These are phyloP conservation scores for Caenorhabditis becei DNA, from an alignment of 2,888 invertebrate species.

Conservation along the genomic window DNA sequence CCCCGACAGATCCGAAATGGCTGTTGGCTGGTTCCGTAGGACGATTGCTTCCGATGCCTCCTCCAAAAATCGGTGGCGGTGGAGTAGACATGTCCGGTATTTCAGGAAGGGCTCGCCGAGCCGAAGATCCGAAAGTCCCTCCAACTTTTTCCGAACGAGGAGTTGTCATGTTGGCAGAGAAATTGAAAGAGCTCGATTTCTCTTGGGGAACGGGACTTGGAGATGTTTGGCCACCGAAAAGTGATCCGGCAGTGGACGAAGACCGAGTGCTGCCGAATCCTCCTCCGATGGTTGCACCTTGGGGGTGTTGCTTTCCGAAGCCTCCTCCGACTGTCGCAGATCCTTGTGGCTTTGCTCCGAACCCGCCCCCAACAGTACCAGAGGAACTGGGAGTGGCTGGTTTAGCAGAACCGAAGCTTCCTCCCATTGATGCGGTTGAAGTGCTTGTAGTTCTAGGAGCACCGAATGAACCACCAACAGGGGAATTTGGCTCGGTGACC, in stretches of 20 bases:
- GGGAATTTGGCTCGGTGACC: not conserved
- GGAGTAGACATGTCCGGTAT: not conserved
- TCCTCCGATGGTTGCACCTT: not conserved
- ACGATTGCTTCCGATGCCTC: not conserved
- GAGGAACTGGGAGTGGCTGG: not conserved
- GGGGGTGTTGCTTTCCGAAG: not conserved
- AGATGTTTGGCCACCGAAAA: not conserved
- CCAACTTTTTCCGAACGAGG: not conserved
- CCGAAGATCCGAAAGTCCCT: not conserved
- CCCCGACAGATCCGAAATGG: no score
- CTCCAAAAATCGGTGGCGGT: not conserved
- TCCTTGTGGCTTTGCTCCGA: not conserved
- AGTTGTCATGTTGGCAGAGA: not conserved
- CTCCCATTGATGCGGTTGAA: not conserved
- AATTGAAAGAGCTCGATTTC: not conserved
- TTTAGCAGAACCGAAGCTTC: slow-evolving; percentile 17
- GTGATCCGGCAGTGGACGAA: not conserved
- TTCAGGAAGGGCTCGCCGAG: not conserved
- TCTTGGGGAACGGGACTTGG: no score
- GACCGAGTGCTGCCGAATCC: no score
- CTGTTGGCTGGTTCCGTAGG: not conserved
- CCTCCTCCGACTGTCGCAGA: slow-evolving; percentile 1
- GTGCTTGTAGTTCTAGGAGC: not conserved
- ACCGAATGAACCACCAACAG: not conserved
- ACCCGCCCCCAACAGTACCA: not conserved